Evolutionary conservation across 2,888 invertebrate genomes (phyloP).

Genomic region (Automeris io): DNA sequence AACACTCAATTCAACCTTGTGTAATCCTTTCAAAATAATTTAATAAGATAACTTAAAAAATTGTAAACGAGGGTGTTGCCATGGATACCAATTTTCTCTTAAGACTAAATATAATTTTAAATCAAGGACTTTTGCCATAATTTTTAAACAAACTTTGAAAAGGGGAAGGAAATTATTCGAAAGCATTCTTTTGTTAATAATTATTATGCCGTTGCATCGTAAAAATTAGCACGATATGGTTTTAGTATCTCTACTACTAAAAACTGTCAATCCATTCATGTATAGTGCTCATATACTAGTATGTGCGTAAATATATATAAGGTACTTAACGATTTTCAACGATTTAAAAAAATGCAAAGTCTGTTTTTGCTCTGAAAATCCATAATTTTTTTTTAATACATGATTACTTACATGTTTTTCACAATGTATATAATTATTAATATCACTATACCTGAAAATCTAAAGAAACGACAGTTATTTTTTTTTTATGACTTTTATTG

Average conservation of each 20-base stretch:
- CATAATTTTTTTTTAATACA: too few species aligned
- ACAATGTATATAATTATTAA: too few species aligned
- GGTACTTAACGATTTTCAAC: too few species aligned
- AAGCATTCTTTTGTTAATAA: constrained; percentile 38
- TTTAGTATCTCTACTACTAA: too few species aligned
- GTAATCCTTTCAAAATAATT: constrained; percentile 27
- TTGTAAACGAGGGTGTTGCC: constrained; percentile 32
- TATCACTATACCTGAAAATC: neutral
- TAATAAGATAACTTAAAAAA: constrained; percentile 27
- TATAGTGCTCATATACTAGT: too few species aligned
- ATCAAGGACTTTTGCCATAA: too few species aligned
- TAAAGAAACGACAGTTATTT: neutral
- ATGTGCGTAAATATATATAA: too few species aligned
- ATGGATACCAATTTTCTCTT: constrained; percentile 27
- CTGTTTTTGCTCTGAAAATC: neutral
- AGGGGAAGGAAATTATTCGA: constrained; percentile 33
- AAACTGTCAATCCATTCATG: too few species aligned
- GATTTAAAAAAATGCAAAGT: neutral
- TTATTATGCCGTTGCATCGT: too few species aligned
- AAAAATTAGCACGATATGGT: too few species aligned
- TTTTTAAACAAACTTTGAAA: constrained; percentile 33
- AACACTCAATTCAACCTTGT: constrained; percentile 27
- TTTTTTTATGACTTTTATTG: neutral
- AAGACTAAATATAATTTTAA: neutral
- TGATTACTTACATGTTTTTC: too few species aligned